Base-by-base conservation (phyloP, 1,140 invertebrate genomes). In the Copidosoma floridanum region DNA sequence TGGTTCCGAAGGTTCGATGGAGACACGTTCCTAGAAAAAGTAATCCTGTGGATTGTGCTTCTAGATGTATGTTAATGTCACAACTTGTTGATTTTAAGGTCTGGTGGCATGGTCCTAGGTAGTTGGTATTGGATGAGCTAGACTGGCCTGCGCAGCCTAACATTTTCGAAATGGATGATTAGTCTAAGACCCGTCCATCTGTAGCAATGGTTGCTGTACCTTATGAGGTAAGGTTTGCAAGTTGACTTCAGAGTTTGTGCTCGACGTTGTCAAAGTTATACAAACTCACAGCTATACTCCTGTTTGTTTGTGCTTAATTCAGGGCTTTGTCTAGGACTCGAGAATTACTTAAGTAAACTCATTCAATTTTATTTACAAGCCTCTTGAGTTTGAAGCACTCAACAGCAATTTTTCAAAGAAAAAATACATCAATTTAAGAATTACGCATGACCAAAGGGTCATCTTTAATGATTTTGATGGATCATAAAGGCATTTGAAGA, bases 1-100 rank as follows among this genome's bases (percentile, higher is more conserved):
- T n/a, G n/a, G n/a, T n/a, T n/a, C n/a, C n/a, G n/a, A n/a, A n/a
- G n/a, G n/a, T n/a, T n/a, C n/a, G n/a, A n/a, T n/a, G n/a, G n/a
- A n/a, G n/a, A n/a, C n/a, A n/a, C n/a, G n/a, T n/a, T n/a, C n/a
- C n/a, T n/a, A n/a, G n/a, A n/a, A n/a, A n/a, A n/a, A n/a, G n/a
- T n/a, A 78, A 77, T 21, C 73, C 77, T 4, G 71, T 71, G 3
- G 73, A 75, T 47, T 11, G 59, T 5, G 51, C 61, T 0, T 71
- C 73, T 2, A 37, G 75, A 32, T 73, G 75, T 2, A 2, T 65
- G 12, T 26, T 38, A 0, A 26, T 56, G 0, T 11, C 2, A 10
- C 44, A 65, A n/a, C 23, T 70, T 2, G 14, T 20, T 7, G 2
- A 46, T 0, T 32, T 57, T 8, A 1, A 29, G 6, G n/a, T 65